Base-by-base conservation (phyloP, 2,797 vertebrate species). In the Molossus molossus region DNA sequence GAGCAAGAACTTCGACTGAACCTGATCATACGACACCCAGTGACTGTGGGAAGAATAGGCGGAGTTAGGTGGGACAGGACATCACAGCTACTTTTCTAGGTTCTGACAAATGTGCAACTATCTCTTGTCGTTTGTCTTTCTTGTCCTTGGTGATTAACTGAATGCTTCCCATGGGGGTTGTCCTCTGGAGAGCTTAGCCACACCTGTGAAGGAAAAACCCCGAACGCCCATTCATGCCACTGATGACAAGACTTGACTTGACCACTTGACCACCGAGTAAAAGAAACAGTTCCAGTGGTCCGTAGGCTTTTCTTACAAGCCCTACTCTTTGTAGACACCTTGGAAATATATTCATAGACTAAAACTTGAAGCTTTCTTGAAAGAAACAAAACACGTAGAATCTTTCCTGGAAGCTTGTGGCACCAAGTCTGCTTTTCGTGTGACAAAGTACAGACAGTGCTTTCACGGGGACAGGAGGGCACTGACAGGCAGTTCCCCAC, bases 401-500 rank as follows among this genome's bases (percentile, higher is more conserved):
- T 73, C 57, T 85, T 95, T 64, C 48, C 45, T n/a, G 45, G 23
- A 82, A 75, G 3, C 58, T 18, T 27, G 5, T 79, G 15, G 9
- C 45, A 62, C 53, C 21, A 60, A 20, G 50, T 70, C 79, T 53
- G 23, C 37, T 94, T 84, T 95, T 70, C 55, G 67, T 33, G 60
- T 73, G 67, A 69, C 87, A 91, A 70, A 88, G 48, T 85, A 89
- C 40, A 50, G 90, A 62, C 27, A 85, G 15, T 70, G 69, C 40
- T 93, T 91, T 96, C 85, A 65, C 58, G 57, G 89, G 90, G 53
- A 83, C 94, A 95, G 75, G 79, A 94, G 92, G 80, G 65, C 33
- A 64, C 25, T 11, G n/a, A 85, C 48, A 53, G 9, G 25, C 29
- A 87, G 64, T 27, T 62, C 90, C 55, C 84, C 87, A 77, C 94